Percentiles rank a stretch among this genome's conserved stretches.
Evolutionary conservation across 2,113 vertebrate genomes (phyloP).

Genomic region (human (Homo sapiens)): GRCh38 chr13:92577501-92578000

Average conservation of each 20-base stretch:
- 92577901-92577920: background rate
- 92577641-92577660: background rate
- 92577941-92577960: background rate
- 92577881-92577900: background rate
- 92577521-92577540: background rate
- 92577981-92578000: background rate
- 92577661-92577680: background rate
- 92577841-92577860: background rate
- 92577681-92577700: slow-evolving; percentile 17
- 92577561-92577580: background rate
- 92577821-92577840: background rate
- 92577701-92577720: background rate
- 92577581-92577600: background rate
- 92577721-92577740: background rate
- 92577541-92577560: background rate
- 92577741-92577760: background rate
- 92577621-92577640: background rate
- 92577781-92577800: background rate
- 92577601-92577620: background rate
- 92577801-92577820: background rate
- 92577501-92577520: background rate
- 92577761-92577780: background rate
- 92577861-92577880: background rate
- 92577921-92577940: background rate
- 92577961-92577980: background rate